Evolutionary conservation across 30 jellyfish, hydroid and myxozoan species (phyloP), one percentile per base, ranked within the genome.

Genomic region (Morbakka virulenta): DNA sequence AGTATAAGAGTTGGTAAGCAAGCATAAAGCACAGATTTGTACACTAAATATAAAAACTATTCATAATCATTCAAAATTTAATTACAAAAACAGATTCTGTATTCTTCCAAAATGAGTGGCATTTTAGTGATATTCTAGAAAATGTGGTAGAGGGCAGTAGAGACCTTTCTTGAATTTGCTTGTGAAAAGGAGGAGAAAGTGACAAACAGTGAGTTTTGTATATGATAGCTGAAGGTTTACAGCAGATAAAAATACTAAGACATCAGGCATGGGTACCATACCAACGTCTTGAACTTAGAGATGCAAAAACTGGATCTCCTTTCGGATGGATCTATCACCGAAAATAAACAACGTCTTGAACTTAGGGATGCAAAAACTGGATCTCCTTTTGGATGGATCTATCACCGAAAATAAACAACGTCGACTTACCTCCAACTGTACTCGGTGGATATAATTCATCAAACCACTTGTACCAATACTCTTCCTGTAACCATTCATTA

Each of bases 371-470:
- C 4, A 57, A 57, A 4, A 11, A 21, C n/a, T n/a, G n/a, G n/a
- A n/a, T n/a, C n/a, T n/a, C 61, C 14, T 47, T 47, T n/a, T 47
- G n/a, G 61, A 47, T 9, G 12, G 12, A 12, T 47, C n/a, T n/a
- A 47, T n/a, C n/a, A 47, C 12, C 61, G 61, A 9, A 12, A 9
- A n/a, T 47, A 9, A 47, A 47, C 14, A n/a, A 12, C 61, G 61
- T 47, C 25, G 25, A 21, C 4, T 3, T 76, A 81, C 93, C 93
- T 68, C 85, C 47, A 6, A 35, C 80, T 12, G 72, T 65, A 35
- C 93, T 81, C 23, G 95, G 95, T 6, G 95, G 95, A 29, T 83
- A 83, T 2, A 72, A 32, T 64, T 84, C 95, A 36, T 84, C 95
- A 51, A 84, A 31, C 95, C 95, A 84, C 29, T 53, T 32, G 77